Conservation (phyloP, 2,113 vertebrate genomes). For the Poeciliopsis occidentalis region DNA sequence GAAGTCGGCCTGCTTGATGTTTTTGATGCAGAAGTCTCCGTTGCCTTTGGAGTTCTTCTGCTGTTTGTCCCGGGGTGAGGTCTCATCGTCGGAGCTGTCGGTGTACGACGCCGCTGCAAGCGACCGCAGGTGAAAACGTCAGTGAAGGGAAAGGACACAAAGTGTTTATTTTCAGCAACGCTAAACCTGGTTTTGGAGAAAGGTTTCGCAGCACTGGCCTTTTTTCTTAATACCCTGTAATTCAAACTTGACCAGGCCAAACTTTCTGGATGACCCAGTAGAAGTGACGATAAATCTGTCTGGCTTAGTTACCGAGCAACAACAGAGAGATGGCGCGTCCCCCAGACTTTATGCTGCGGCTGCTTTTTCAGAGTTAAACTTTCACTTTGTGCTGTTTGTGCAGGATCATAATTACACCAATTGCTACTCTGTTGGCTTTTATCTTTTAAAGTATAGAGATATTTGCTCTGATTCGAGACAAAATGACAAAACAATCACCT, state of each 20-base stretch:
- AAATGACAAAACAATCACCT: background rate
- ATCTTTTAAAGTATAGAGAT: background rate
- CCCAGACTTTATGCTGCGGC: background rate
- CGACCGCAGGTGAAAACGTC: too few species aligned
- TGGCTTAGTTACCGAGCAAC: background rate
- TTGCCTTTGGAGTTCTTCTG: conserved; percentile 97
- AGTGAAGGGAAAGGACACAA: background rate
- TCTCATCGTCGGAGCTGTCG: conserved; percentile 98
- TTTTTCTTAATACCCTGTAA: conserved; percentile 7
- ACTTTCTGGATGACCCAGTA: conserved; percentile 10
- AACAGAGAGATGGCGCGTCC: background rate
- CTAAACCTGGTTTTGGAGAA: background rate
- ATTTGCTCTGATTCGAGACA: background rate
- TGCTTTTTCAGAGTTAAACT: background rate
- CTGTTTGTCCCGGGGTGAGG: conserved; percentile 96
- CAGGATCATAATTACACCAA: background rate
- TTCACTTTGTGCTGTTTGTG: background rate
- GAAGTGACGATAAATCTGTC: conserved; percentile 14
- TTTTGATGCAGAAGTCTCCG: conserved; percentile 97
- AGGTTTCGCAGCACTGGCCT: background rate
- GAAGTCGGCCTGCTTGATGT: conserved; percentile 97
- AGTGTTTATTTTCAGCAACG: background rate
- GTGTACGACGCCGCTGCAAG: conserved; percentile 95
- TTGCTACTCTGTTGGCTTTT: background rate
- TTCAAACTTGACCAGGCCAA: background rate